These are phyloP conservation scores for Ptychochromis oligacanthus DNA, from an alignment of 2,113 vertebrate genomes.

Conservation along the genomic window DNA sequence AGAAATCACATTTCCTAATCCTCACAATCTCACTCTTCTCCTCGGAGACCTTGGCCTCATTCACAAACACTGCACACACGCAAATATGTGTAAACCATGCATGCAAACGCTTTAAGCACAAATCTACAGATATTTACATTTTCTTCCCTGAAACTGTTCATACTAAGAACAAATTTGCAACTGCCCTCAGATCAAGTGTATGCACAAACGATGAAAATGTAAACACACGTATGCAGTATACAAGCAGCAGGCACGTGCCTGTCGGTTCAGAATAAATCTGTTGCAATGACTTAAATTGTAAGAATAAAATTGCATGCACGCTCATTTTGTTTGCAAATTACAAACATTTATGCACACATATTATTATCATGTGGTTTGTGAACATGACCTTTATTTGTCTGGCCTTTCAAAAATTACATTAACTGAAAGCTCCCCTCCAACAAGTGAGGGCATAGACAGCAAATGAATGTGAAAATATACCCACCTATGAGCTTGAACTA, in stretches of 20 bases:
- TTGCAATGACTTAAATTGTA: background rate
- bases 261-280: background rate
- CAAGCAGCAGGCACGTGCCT: background rate
- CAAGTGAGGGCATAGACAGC: background rate
- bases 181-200: background rate
- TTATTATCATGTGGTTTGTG: background rate
- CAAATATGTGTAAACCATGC: background rate
- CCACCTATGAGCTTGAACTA: no score
- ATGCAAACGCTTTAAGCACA: background rate
- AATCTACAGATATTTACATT: background rate
- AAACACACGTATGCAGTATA: rapidly evolving
- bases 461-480: background rate
- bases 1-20: background rate
- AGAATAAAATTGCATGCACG: rapidly evolving
- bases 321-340: background rate
- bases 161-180: background rate
- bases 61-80: background rate
- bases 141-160: background rate
- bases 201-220: background rate
- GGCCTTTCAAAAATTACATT: background rate
- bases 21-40: background rate
- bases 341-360: background rate
- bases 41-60: background rate
- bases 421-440: background rate
- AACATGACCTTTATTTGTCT: background rate